Conservation (phyloP, 2,113 vertebrate species). For the Menidia beryllina region DNA sequence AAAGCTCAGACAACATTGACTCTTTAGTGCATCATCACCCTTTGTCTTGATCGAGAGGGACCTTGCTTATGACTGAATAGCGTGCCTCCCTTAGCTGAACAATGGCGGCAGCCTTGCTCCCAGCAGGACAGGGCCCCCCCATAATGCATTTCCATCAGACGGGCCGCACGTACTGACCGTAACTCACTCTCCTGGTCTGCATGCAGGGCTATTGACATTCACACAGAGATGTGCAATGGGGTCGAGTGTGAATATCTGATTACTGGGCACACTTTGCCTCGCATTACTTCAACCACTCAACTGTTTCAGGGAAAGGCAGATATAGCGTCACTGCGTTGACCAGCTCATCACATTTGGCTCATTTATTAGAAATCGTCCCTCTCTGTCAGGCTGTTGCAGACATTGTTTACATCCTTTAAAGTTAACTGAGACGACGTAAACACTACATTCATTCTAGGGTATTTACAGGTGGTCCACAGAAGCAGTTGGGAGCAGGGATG, state of each 20-base stretch:
- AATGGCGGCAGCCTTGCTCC: constrained; percentile 68
- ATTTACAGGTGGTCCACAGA: constrained; percentile 50
- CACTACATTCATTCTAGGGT: constrained; percentile 55
- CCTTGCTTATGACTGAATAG: constrained; percentile 54
- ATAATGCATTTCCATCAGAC: constrained; percentile 77
- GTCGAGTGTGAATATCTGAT: constrained; percentile 58
- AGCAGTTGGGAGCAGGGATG: constrained; percentile 53
- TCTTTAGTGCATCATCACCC: constrained; percentile 56
- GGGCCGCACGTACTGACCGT: constrained; percentile 59
- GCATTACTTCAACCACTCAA: constrained; percentile 66
- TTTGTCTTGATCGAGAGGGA: constrained; percentile 67
- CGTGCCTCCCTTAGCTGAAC: constrained; percentile 62
- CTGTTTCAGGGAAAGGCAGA: constrained; percentile 48
- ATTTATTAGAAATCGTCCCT: constrained; percentile 72
- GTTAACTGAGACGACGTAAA: constrained; percentile 65
- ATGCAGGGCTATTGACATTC: constrained; percentile 62
- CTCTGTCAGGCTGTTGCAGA: constrained; percentile 46
- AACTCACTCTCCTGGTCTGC: constrained; percentile 67
- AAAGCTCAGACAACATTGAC: constrained; percentile 45
- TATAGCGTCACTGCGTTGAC: constrained; percentile 48
- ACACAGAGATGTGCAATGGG: constrained; percentile 37
- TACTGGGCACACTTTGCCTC: constrained; percentile 63
- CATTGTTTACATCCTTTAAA: constrained; percentile 53
- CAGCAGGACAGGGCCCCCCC: constrained; percentile 62
- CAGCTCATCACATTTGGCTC: constrained; percentile 69